Conservation (phyloP, 1,140 invertebrate genomes). For the Ridgeia piscesae region DNA sequence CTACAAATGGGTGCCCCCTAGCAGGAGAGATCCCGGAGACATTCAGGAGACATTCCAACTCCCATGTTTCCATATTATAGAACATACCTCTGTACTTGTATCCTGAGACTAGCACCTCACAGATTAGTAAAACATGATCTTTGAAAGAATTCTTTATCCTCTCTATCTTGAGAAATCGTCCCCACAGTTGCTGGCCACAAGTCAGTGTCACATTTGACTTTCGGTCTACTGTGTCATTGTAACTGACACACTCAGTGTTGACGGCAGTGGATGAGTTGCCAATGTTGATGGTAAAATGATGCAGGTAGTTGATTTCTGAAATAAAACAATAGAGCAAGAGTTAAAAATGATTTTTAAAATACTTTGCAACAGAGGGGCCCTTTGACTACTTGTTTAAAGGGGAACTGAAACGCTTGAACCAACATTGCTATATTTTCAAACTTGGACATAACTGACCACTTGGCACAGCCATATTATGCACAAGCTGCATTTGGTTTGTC, state of each 20-base stretch:
- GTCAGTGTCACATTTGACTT: neutral
- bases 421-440: too few relatives aligned
- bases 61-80: neutral
- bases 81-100: neutral
- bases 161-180: neutral
- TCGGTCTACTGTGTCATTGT: neutral
- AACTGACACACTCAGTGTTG: neutral
- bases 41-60: too few relatives aligned
- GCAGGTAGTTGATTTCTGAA: neutral
- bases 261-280: neutral
- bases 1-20: too few relatives aligned
- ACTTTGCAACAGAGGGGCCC: too few relatives aligned
- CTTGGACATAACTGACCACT: too few relatives aligned
- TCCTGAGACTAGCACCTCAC: neutral
- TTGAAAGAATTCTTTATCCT: neutral
- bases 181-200: neutral
- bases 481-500: too few relatives aligned
- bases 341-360: too few relatives aligned
- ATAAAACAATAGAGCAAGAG: neutral
- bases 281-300: conserved; percentile 1
- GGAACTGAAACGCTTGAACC: too few relatives aligned
- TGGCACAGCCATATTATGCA: too few relatives aligned
- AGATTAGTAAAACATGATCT: neutral
- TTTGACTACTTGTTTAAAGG: too few relatives aligned
- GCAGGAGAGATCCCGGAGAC: neutral